Evolutionary conservation across 2,888 invertebrate genomes (phyloP).

Genomic region (Adelphocoris suturalis): DNA sequence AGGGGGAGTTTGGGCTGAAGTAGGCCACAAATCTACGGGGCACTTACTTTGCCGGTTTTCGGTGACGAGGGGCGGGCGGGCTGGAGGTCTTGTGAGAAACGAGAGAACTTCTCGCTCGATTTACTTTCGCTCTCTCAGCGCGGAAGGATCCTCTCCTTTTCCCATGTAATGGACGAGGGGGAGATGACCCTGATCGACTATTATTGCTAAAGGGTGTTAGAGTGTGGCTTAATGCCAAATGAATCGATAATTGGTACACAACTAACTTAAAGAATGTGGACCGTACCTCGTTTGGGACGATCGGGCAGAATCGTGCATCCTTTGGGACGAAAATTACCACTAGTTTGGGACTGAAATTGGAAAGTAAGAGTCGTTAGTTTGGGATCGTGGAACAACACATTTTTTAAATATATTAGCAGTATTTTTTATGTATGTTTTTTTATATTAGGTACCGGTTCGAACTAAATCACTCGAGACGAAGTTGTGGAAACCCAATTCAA

Average conservation of each 20-base stretch:
- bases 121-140: slow-evolving; percentile 36
- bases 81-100: slow-evolving; percentile 14
- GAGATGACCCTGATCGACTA: slow-evolving; percentile 47
- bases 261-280: background rate
- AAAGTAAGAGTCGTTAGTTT: too few relatives aligned
- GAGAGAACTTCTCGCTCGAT: slow-evolving; percentile 54
- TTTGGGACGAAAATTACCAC: too few relatives aligned
- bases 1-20: background rate
- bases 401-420: too few relatives aligned
- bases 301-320: too few relatives aligned
- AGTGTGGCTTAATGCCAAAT: background rate
- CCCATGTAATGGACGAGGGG: slow-evolving; percentile 6
- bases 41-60: slow-evolving; percentile 46
- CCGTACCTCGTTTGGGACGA: too few relatives aligned
- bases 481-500: too few relatives aligned
- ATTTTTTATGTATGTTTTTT: too few relatives aligned
- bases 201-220: background rate
- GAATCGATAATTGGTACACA: background rate
- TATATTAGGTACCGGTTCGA: too few relatives aligned
- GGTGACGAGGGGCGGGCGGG: background rate
- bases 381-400: too few relatives aligned
- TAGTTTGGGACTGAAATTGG: too few relatives aligned
- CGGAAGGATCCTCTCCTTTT: background rate
- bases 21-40: slow-evolving; percentile 56
- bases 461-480: too few relatives aligned